Conservation (phyloP, 2,797 vertebrate genomes). For the Etheostoma perlongum region DNA sequence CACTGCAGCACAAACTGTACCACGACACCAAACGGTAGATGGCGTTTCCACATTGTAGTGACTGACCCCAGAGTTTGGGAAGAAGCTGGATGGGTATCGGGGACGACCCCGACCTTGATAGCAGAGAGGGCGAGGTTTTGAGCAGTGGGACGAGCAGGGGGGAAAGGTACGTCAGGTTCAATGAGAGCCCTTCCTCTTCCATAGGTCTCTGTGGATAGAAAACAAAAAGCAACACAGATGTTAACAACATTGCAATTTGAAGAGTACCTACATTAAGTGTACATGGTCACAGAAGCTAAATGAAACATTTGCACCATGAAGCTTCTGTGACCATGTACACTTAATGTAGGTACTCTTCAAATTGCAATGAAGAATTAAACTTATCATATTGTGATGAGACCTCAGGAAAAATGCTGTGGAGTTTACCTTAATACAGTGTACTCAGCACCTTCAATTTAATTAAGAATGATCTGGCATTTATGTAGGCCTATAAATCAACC, state of each 20-base stretch:
- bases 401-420: not conserved
- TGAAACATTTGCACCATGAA: constrained; percentile 33
- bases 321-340: too few relatives aligned
- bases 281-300: not conserved
- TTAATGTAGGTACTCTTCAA: too few relatives aligned
- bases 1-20: constrained; percentile 74
- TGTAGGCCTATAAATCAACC: too few relatives aligned
- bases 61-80: constrained; percentile 53
- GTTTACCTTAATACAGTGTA: not conserved
- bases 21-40: constrained; percentile 78
- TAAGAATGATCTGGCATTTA: not conserved
- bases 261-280: not conserved
- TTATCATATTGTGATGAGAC: not conserved
- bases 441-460: not conserved
- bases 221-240: constrained; percentile 11
- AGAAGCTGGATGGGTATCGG: constrained; percentile 65
- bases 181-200: not conserved
- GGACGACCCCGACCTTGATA: constrained; percentile 52
- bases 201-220: constrained; percentile 43
- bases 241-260: not conserved
- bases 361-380: too few relatives aligned
- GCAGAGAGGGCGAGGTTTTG: constrained; percentile 71
- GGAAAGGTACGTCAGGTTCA: constrained; percentile 68
- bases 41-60: constrained; percentile 66
- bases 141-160: constrained; percentile 65